Evolutionary conservation across 2,888 invertebrate genomes (phyloP), one percentile per base, ranked within the genome.

Genomic region (Aleiodes alternator): DNA sequence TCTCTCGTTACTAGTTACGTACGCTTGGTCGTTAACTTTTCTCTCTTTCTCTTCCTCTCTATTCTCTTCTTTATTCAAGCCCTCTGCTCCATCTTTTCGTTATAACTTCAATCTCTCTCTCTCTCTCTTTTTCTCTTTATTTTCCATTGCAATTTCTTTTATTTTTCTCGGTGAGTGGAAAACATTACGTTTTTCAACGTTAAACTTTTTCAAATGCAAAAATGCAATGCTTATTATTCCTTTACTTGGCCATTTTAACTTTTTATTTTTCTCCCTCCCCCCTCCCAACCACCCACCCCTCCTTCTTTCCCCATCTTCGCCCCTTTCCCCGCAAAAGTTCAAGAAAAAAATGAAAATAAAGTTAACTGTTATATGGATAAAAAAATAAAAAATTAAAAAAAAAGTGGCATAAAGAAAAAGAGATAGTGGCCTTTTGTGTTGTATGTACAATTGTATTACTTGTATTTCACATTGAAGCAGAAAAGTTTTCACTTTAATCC

Each of bases 201-300:
- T 31, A 55, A 80, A 81, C 80, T 72, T 81, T 80, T 76, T 78
- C 76, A 73, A 78, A 79, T 76, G 79, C 73, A 73, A 76, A 77
- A 61, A 76, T 70, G 64, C 75, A 76, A 43, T 72, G 75, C 75
- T 80, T 80, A 79, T 79, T 80, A 81, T 80, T 78, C 76, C 61
- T 56, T 55, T 71, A 66, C 51, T 51, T 34, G 61, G 61, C 38
- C 43, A 31, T 61, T 61, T 61, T 61, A 61, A 61, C 38, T 61
- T 61, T n/a, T 38, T 8, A 8, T 64, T 34, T 14, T 64, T n/a
- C 29, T 50, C 50, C 16, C 68, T 2, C 23, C 23, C 68, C 50
- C 43, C 68, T n/a, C n/a, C n/a, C n/a, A n/a, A n/a, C n/a, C n/a
- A n/a, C n/a, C n/a, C n/a, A n/a, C n/a, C n/a, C n/a, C n/a, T n/a